These are phyloP conservation scores for Cephus rjabovi DNA, from an alignment of 2,888 invertebrate species.

Conservation along the genomic window DNA sequence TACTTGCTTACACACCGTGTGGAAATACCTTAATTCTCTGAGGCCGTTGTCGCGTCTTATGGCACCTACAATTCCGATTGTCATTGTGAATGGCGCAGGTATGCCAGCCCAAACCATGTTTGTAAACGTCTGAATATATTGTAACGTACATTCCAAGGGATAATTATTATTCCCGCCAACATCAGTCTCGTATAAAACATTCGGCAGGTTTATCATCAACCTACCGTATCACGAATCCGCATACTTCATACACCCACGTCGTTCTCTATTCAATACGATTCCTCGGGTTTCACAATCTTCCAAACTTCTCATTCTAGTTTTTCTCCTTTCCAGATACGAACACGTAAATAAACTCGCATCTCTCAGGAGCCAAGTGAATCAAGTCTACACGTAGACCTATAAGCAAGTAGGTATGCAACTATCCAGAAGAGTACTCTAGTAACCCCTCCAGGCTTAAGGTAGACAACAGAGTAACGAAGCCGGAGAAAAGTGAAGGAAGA, in stretches of 20 bases:
- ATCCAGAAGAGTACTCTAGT: not conserved
- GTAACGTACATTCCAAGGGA: slow-evolving; percentile 15
- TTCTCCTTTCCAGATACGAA: slow-evolving; percentile 8
- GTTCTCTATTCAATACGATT: not conserved
- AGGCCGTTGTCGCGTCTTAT: not conserved
- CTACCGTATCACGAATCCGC: slow-evolving; percentile 3
- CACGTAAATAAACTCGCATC: slow-evolving; percentile 14
- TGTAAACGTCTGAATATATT: slow-evolving; percentile 20
- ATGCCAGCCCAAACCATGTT: slow-evolving; percentile 35
- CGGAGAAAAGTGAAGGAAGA: not conserved
- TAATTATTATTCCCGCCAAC: not conserved
- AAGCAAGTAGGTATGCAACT: not conserved
- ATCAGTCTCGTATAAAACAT: not conserved
- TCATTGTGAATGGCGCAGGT: slow-evolving; percentile 8
- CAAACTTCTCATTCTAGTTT: not conserved
- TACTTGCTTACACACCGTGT: not conserved
- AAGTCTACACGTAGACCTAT: not conserved
- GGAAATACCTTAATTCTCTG: not conserved
- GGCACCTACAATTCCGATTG: slow-evolving; percentile 9
- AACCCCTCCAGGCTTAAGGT: not conserved
- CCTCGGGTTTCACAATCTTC: not conserved
- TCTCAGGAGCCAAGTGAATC: not conserved
- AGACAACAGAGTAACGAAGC: not conserved
- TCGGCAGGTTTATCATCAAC: slow-evolving; percentile 1
- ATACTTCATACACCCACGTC: not conserved